Conservation (phyloP, 1,140 invertebrate species). For the Arctopsyche grandis region DNA sequence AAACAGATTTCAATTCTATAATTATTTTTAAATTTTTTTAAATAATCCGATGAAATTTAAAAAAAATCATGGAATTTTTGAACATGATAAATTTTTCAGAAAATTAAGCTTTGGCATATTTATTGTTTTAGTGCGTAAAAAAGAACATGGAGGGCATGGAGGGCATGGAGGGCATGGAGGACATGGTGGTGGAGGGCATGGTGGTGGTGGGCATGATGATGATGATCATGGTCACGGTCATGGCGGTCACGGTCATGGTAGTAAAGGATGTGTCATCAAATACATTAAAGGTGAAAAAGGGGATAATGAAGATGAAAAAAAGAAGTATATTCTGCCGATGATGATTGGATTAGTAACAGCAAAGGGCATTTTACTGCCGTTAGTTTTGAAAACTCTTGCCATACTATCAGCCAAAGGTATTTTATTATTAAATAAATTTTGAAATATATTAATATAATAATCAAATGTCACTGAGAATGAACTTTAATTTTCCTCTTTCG, state of each 20-base stretch:
- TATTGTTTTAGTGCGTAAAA: constrained; percentile 22
- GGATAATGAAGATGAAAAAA: constrained; percentile 21
- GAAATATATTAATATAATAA: not conserved
- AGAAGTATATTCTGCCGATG: constrained; percentile 68
- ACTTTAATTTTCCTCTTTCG: not conserved
- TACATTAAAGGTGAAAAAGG: constrained; percentile 42
- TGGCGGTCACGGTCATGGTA: constrained; percentile 11
- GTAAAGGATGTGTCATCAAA: constrained; percentile 52
- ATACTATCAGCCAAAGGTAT: constrained; percentile 68
- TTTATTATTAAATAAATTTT: not conserved
- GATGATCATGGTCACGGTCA: constrained; percentile 20
- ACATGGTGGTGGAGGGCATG: not conserved
- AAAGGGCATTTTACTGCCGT: constrained; percentile 71
- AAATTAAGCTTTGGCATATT: too few species aligned
- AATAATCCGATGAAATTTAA: too few species aligned
- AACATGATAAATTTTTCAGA: too few species aligned
- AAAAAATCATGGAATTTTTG: too few species aligned
- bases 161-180: not conserved
- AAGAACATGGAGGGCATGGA: constrained; percentile 10
- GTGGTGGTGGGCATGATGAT: not conserved
- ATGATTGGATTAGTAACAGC: constrained; percentile 71
- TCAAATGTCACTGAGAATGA: not conserved
- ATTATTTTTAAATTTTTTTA: too few species aligned
- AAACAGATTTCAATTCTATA: too few species aligned
- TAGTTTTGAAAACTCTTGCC: constrained; percentile 72